Evolutionary conservation across 2,888 invertebrate species (phyloP).

Genomic region (Ectemnius lituratus): DNA sequence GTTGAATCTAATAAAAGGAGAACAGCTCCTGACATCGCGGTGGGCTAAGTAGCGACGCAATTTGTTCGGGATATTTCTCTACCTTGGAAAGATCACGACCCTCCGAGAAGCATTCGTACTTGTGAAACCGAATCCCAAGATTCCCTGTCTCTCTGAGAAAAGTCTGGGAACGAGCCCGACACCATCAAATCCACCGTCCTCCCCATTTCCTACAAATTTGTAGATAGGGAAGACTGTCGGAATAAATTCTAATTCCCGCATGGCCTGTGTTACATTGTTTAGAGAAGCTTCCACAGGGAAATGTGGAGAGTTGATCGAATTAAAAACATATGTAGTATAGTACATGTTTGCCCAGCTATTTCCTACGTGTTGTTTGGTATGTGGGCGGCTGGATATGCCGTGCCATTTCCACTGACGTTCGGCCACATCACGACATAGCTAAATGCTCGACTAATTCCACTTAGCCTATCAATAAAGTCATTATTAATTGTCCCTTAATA

Average conservation of each 20-base stretch:
- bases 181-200: no score
- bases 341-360: not conserved
- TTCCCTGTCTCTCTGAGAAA: no score
- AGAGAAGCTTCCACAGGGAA: no score
- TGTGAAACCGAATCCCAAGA: no score
- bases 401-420: conserved; percentile 28
- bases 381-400: conserved; percentile 33
- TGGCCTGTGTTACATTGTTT: no score
- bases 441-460: conserved; percentile 17
- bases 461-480: conserved; percentile 10
- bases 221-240: no score
- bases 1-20: conserved; percentile 32
- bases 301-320: no score
- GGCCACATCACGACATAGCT: conserved; percentile 16
- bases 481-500: not conserved
- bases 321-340: no score
- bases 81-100: not conserved
- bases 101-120: no score
- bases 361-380: conserved; percentile 22
- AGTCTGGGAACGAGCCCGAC: no score
- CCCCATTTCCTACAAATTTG: no score
- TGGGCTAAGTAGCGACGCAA: conserved; percentile 27
- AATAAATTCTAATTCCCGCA: no score
- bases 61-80: conserved; percentile 19
- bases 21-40: conserved; percentile 16